phyloP scores from a whole-genome alignment of 2,888 invertebrate genomes.

The Nysson spinosus region DNA sequence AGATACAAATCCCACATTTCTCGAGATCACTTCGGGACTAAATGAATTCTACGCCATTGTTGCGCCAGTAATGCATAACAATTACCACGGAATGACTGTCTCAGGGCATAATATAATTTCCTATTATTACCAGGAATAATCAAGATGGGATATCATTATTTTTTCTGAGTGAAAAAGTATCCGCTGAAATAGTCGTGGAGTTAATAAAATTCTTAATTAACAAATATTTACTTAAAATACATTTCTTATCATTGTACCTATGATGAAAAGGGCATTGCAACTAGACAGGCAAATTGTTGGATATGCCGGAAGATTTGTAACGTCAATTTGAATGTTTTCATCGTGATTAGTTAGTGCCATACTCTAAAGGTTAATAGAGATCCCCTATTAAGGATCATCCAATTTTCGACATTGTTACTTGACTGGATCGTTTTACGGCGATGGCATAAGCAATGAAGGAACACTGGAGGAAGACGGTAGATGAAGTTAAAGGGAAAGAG shows the following conservation, averaged over 20 bases:
- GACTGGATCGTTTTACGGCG: conserved; percentile 45
- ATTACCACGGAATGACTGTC: conserved; percentile 34
- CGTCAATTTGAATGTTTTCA: conserved; percentile 1
- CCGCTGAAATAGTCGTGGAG: conserved; percentile 19
- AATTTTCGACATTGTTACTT: conserved; percentile 59
- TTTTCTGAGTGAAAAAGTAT: conserved; percentile 19
- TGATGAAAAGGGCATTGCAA: too few species aligned
- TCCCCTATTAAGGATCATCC: conserved; percentile 35
- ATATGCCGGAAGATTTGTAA: too few species aligned
- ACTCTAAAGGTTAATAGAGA: conserved; percentile 46
- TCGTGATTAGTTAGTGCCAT: conserved; percentile 22
- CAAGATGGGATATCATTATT: conserved; percentile 29
- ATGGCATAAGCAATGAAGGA: conserved; percentile 22
- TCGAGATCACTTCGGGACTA: neutral
- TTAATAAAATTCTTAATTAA: conserved; percentile 14
- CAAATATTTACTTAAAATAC: too few species aligned
- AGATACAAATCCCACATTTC: too few species aligned
- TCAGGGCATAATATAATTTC: conserved; percentile 35
- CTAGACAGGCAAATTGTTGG: too few species aligned
- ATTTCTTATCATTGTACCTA: too few species aligned
- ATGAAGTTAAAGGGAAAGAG: conserved; percentile 31
- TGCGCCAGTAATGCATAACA: conserved; percentile 26
- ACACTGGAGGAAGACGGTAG: conserved; percentile 25
- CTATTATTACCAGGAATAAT: conserved; percentile 37
- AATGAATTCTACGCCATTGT: conserved; percentile 21